Evolutionary conservation across 2,888 invertebrate species (phyloP).

Genomic region (Margaritifera margaritifera): DNA sequence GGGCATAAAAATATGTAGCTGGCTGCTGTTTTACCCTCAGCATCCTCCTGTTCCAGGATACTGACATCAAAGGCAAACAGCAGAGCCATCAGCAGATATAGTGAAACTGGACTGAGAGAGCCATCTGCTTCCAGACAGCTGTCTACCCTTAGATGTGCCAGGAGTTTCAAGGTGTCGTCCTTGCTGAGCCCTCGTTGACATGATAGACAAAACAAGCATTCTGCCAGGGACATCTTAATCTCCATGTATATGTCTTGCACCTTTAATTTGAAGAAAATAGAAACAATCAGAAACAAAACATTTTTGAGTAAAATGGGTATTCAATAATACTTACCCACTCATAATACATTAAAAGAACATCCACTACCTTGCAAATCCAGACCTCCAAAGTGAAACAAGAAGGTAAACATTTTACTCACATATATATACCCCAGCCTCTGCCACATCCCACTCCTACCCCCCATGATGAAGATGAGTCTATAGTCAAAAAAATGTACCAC

Average conservation of each 20-base stretch:
- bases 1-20: background rate
- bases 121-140: slow-evolving; percentile 76
- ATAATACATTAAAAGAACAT: too few relatives aligned
- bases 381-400: too few relatives aligned
- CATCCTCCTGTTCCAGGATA: slow-evolving; percentile 76
- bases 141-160: slow-evolving; percentile 62
- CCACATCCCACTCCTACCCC: too few relatives aligned
- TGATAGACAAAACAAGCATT: slow-evolving; percentile 84
- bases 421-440: too few relatives aligned
- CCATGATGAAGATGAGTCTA: too few relatives aligned
- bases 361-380: too few relatives aligned
- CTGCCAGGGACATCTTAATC: slow-evolving; percentile 82
- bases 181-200: slow-evolving; percentile 85
- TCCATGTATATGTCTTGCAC: slow-evolving; percentile 82
- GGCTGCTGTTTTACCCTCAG: slow-evolving; percentile 60
- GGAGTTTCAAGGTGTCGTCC: slow-evolving; percentile 78
- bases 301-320: too few relatives aligned
- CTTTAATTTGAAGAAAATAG: slow-evolving; percentile 45
- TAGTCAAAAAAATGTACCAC: too few relatives aligned
- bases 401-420: too few relatives aligned
- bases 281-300: too few relatives aligned
- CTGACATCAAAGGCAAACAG: slow-evolving; percentile 89
- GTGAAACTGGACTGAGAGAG: slow-evolving; percentile 84
- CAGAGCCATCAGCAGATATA: slow-evolving; percentile 87
- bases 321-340: too few relatives aligned